Percentiles rank a stretch among this genome's conserved stretches.
These are phyloP conservation scores for Hapalemur alaotrensis DNA, from an alignment of 2,797 vertebrate genomes.

Conservation along the genomic window DNA sequence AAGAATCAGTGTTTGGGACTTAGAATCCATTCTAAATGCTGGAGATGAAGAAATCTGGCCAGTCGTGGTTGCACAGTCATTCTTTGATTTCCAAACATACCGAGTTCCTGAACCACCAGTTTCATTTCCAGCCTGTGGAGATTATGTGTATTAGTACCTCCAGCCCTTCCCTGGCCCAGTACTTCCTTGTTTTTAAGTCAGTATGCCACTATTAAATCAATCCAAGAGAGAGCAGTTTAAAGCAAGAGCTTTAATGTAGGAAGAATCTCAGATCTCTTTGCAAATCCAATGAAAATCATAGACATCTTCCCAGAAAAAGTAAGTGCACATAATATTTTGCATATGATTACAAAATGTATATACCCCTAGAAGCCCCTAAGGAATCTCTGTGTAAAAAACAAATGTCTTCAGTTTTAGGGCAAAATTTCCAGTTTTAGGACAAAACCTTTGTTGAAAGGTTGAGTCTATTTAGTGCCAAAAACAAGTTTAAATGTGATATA, in stretches of 20 bases:
- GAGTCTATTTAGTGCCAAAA: background rate
- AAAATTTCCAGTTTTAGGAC: background rate
- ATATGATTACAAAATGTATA: background rate
- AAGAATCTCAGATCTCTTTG: background rate
- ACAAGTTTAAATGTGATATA: background rate
- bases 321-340: background rate
- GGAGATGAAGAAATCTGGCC: background rate
- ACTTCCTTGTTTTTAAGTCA: background rate
- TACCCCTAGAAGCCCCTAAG: background rate
- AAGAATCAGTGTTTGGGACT: background rate
- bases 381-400: background rate
- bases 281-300: background rate
- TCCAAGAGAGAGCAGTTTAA: background rate
- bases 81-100: background rate
- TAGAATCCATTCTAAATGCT: background rate
- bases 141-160: background rate
- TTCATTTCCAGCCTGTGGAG: slow-evolving; percentile 35
- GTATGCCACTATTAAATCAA: background rate
- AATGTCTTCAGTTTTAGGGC: background rate
- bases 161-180: background rate
- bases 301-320: background rate
- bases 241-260: background rate
- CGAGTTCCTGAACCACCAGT: background rate
- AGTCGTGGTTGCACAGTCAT: background rate
- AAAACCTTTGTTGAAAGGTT: background rate